A percentile compares a stretch with the other conserved stretches of the same genome.
phyloP scores from a whole-genome alignment of 2,888 invertebrate genomes.

The Noctuana brunneofusca region DNA sequence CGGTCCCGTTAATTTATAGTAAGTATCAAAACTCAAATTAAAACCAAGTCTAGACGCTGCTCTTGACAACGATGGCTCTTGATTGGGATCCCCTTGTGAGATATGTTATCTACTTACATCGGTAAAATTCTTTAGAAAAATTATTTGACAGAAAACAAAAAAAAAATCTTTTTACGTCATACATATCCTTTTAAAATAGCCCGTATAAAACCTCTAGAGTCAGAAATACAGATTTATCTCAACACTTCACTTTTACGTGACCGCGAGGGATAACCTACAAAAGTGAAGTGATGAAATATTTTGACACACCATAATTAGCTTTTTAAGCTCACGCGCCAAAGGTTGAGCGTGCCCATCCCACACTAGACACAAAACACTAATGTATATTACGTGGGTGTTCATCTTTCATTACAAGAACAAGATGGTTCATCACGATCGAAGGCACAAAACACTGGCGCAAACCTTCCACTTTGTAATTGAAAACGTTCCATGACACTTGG shows the following conservation, averaged over 20 bases:
- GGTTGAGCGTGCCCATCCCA: conserved; percentile 21
- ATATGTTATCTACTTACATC: conserved; percentile 13
- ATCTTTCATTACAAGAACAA: conserved; percentile 65
- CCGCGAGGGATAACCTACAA: neutral
- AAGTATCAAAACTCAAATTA: conserved; percentile 16
- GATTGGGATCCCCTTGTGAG: conserved; percentile 21
- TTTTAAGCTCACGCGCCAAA: conserved; percentile 20
- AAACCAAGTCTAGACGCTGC: conserved; percentile 29
- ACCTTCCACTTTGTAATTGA: conserved; percentile 60
- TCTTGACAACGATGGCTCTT: conserved; percentile 23
- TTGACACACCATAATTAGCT: conserved; percentile 20
- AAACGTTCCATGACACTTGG: conserved; percentile 62
- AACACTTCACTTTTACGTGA: neutral
- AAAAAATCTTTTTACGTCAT: too few species aligned
- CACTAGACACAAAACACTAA: conserved; percentile 46
- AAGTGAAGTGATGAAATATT: conserved; percentile 11
- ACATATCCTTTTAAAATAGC: too few species aligned
- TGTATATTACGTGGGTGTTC: conserved; percentile 60
- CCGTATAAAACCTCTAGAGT: neutral
- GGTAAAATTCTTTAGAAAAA: too few species aligned
- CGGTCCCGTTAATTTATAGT: neutral
- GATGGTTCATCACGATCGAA: conserved; percentile 63
- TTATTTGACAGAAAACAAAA: too few species aligned
- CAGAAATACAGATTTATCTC: too few species aligned
- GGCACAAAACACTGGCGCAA: conserved; percentile 49